A percentile compares a stretch with the other conserved stretches of the same genome.
phyloP scores from a whole-genome alignment of 2,888 invertebrate genomes.

The Phalangium opilio region DNA sequence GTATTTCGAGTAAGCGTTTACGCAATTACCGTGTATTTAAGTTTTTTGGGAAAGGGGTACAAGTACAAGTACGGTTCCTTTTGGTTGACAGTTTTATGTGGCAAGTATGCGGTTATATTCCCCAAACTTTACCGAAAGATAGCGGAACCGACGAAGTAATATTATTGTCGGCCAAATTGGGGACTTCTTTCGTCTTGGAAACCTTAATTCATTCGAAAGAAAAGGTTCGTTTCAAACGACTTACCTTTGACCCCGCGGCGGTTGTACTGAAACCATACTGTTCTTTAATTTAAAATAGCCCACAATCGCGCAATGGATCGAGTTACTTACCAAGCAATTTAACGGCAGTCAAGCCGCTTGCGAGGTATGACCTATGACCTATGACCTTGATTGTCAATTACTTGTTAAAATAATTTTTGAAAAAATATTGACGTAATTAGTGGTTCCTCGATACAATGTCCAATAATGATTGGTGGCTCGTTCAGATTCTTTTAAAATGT shows the following conservation, averaged over 20 bases:
- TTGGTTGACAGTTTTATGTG: slow-evolving; percentile 66
- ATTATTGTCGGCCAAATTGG: slow-evolving; percentile 68
- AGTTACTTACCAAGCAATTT: slow-evolving; percentile 83
- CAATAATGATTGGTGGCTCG: slow-evolving; percentile 86
- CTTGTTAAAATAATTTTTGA: too few relatives aligned
- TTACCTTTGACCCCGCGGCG: not conserved
- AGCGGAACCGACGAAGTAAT: slow-evolving; percentile 59
- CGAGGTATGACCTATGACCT: too few relatives aligned
- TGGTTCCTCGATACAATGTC: slow-evolving; percentile 91
- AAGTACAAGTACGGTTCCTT: slow-evolving; percentile 3
- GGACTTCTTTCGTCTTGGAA: slow-evolving; percentile 87
- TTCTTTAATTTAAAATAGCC: slow-evolving; percentile 40
- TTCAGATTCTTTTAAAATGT: slow-evolving; percentile 84
- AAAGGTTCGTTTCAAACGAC: slow-evolving; percentile 43
- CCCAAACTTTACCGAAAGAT: slow-evolving; percentile 49
- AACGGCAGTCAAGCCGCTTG: slow-evolving; percentile 55
- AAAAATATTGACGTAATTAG: too few relatives aligned
- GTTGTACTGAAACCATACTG: slow-evolving; percentile 3
- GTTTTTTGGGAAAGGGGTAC: not conserved
- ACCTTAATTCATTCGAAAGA: slow-evolving; percentile 94
- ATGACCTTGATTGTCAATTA: too few relatives aligned
- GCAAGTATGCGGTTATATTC: slow-evolving; percentile 86
- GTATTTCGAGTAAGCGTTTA: slow-evolving; percentile 63
- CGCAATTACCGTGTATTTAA: not conserved
- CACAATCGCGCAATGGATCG: slow-evolving; percentile 94